Evolutionary conservation across 2,888 invertebrate species (phyloP).

Genomic region (Brachycybe producta): DNA sequence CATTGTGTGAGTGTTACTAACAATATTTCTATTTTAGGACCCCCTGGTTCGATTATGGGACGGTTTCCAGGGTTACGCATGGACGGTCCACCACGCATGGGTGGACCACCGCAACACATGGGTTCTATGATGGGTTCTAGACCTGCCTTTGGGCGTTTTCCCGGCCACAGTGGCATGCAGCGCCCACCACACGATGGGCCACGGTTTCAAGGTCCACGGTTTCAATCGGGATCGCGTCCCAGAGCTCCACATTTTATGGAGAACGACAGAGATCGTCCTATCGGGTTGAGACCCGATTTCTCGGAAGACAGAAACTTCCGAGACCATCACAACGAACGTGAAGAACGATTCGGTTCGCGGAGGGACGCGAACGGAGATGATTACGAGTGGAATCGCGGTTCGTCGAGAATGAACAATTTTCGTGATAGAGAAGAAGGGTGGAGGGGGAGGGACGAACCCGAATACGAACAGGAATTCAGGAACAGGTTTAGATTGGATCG

Average conservation of each 20-base stretch:
- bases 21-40: neutral
- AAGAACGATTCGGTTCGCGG: neutral
- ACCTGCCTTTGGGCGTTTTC: slow-evolving; percentile 13
- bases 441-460: no score
- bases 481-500: no score
- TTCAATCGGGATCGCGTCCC: no score
- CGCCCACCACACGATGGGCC: neutral
- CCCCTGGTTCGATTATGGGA: neutral
- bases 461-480: no score
- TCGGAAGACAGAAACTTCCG: slow-evolving; percentile 2
- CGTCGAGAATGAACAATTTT: no score
- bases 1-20: no score
- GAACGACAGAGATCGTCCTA: no score
- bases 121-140: slow-evolving; percentile 14
- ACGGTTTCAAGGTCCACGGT: neutral
- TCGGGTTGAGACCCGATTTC: no score
- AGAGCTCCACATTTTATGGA: no score
- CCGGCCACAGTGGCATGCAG: slow-evolving; percentile 5
- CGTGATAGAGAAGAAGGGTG: no score
- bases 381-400: slow-evolving; percentile 1
- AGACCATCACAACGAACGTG: neutral
- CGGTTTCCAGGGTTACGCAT: slow-evolving; percentile 7
- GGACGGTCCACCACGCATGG: slow-evolving; percentile 13
- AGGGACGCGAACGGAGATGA: neutral
- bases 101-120: slow-evolving; percentile 2